Evolutionary conservation across 2,888 invertebrate genomes (phyloP).

Genomic region (Neoaliturus tenellus): DNA sequence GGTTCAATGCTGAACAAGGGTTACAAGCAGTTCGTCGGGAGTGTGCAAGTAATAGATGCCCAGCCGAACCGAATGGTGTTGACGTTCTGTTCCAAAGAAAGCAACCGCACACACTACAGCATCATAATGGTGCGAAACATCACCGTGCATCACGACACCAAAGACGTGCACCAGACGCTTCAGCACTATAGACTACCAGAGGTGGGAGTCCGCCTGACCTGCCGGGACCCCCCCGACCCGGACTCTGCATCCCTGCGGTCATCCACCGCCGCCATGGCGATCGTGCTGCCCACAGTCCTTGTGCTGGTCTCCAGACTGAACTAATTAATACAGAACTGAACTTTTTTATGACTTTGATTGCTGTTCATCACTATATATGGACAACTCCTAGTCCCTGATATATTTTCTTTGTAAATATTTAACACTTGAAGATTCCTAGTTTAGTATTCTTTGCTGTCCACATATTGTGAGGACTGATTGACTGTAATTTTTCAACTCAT

Average conservation of each 20-base stretch:
- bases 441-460: background rate
- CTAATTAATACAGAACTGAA: background rate
- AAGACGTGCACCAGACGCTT: slow-evolving; percentile 82
- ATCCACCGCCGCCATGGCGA: background rate
- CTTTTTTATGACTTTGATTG: background rate
- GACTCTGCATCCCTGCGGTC: slow-evolving; percentile 2
- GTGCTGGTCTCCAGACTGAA: slow-evolving; percentile 16
- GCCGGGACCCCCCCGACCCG: slow-evolving; percentile 51
- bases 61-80: slow-evolving; percentile 85
- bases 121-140: slow-evolving; percentile 81
- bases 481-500: too few relatives aligned
- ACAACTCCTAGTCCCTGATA: slow-evolving; percentile 15
- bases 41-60: slow-evolving; percentile 87
- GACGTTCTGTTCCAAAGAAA: slow-evolving; percentile 81
- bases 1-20: slow-evolving; percentile 69
- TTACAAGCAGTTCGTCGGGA: slow-evolving; percentile 84
- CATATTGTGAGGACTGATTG: background rate
- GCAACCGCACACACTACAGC: slow-evolving; percentile 80
- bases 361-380: background rate
- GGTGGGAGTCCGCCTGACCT: slow-evolving; percentile 70
- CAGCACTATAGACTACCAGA: slow-evolving; percentile 80
- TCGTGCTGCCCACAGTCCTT: background rate
- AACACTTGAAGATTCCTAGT: background rate
- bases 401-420: slow-evolving; percentile 21
- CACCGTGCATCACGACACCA: slow-evolving; percentile 74